Evolutionary conservation across 2,113 vertebrate species (phyloP).

Genomic region (Passer montanus): DNA sequence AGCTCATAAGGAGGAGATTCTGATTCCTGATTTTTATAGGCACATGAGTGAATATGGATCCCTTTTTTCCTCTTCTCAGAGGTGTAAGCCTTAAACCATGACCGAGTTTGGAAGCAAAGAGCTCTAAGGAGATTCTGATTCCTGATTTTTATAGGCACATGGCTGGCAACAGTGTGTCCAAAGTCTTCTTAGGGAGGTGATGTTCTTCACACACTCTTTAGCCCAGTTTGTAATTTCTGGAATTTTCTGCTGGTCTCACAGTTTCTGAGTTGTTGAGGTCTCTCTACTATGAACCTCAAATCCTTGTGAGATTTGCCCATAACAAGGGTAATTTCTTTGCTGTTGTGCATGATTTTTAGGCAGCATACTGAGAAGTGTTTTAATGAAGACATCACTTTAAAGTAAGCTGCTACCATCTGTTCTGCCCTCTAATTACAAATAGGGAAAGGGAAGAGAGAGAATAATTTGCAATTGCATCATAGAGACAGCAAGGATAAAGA

Average conservation of each 20-base stretch:
- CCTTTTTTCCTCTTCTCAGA: too few relatives aligned
- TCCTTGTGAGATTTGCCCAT: background rate
- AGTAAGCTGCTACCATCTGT: constrained; percentile 39
- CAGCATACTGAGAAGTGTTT: constrained; percentile 24
- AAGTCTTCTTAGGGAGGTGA: background rate
- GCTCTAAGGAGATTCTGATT: background rate
- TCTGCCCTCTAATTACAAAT: constrained; percentile 53
- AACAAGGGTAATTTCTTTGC: background rate
- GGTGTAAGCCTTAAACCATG: too few relatives aligned
- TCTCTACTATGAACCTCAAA: background rate
- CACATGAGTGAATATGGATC: too few relatives aligned
- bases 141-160: background rate
- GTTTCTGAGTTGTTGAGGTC: background rate
- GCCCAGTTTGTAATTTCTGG: background rate
- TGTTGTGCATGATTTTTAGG: background rate
- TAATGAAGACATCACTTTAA: constrained; percentile 52
- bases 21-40: background rate
- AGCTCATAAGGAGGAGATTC: background rate
- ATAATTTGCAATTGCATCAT: background rate
- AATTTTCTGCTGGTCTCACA: background rate
- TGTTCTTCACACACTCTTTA: background rate
- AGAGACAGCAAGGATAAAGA: background rate
- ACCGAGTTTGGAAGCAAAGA: background rate
- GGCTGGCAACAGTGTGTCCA: background rate
- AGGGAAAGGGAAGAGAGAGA: background rate